Evolutionary conservation across 2,888 invertebrate genomes (phyloP).

Genomic region (Molanna angustata): DNA sequence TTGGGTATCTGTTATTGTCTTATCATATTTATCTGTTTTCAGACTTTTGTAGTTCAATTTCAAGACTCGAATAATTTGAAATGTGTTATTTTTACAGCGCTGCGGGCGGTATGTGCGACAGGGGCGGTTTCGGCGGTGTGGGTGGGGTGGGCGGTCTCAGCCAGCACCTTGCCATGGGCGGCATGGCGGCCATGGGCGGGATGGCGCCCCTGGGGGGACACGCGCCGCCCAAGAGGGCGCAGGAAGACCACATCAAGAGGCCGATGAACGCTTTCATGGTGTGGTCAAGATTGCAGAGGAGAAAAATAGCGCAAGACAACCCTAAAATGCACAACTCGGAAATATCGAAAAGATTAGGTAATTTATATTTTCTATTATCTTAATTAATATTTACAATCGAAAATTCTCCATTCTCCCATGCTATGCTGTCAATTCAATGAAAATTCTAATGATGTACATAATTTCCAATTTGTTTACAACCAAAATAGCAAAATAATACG

Average conservation of each 20-base stretch:
- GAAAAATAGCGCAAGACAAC: conserved; percentile 96
- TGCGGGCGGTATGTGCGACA: conserved; percentile 67
- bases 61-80: too few relatives aligned
- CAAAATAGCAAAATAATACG: too few relatives aligned
- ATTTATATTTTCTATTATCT: conserved; percentile 34
- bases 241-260: conserved; percentile 88
- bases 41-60: too few relatives aligned
- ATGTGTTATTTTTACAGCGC: conserved; percentile 16
- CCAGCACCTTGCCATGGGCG: conserved; percentile 42
- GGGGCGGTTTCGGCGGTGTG: conserved; percentile 59
- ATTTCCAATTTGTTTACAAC: too few relatives aligned
- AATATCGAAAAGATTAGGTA: conserved; percentile 89
- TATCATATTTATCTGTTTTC: too few relatives aligned
- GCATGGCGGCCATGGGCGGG: conserved; percentile 54
- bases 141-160: conserved; percentile 54
- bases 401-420: too few relatives aligned
- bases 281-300: conserved; percentile 88
- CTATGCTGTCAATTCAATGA: too few relatives aligned
- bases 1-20: too few relatives aligned
- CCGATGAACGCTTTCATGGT: conserved; percentile 99
- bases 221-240: conserved; percentile 55
- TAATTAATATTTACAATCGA: neutral
- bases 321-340: conserved; percentile 99
- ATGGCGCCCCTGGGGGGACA: conserved; percentile 53
- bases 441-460: too few relatives aligned